Evolutionary conservation across 2,113 vertebrate genomes (phyloP), one percentile per base, ranked within the genome.

Genomic region (Anseranas semipalmata): DNA sequence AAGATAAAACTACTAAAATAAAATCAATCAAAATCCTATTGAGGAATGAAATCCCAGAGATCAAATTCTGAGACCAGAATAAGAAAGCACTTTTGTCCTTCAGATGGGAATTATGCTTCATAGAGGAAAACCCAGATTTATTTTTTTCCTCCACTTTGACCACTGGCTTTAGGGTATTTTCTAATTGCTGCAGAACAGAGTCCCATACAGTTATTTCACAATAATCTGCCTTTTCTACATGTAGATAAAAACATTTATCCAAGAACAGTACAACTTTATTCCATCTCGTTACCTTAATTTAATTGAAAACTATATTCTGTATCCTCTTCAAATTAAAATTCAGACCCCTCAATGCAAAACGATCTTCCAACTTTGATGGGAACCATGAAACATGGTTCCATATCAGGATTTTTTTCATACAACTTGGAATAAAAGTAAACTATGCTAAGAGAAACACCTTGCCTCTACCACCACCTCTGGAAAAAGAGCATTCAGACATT

Each of bases 21-120:
- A 91, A 95, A 97, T 94, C 90, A 91, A 95, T 95, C 92, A 93
- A 91, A 96, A 88, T 62, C 76, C 78, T 77, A 20, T 80, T 90
- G 85, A 63, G 66, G 46, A 88, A 93, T 39, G 50, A 81, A 85
- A 92, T 87, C 53, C 63, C 45, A 84, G 59, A 91, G 84, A 82
- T n/a, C 35, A 45, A 78, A 6, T 48, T 85, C 60, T 81, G 56
- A 74, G 71, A 83, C 5, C 55, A 72, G 50, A 84, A 81, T 37
- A 79, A 83, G 25, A 86, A 89, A 90, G 9, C 62, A 68, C 11
- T 89, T 93, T 71, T 77, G 53, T 81, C 78, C 70, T 81, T 92
- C 1, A 6, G 73, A 77, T 63, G 10, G 35, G 28, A 95, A 87
- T 70, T 52, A 71, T 20, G 33, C 4, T 73, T 60, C 73, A 35